phyloP scores from a whole-genome alignment of 2,113 vertebrate genomes.

The Lipophrys pholis region DNA sequence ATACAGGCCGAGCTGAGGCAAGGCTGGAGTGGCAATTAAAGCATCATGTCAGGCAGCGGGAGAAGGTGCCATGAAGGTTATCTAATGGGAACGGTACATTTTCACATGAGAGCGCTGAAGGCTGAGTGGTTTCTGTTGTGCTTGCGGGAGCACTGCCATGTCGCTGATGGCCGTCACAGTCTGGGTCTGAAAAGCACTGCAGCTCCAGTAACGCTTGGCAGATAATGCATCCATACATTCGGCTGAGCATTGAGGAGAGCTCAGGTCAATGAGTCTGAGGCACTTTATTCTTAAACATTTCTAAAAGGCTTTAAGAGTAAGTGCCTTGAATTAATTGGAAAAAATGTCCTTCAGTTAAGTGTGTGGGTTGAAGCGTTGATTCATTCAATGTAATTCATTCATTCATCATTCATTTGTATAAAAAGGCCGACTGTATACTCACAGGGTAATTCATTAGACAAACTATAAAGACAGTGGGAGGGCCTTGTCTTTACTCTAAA shows the following conservation, averaged over 20 bases:
- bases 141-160: not conserved
- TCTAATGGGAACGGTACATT: conserved; percentile 46
- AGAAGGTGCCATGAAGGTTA: conserved; percentile 38
- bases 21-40: conserved; percentile 36
- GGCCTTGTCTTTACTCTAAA: no score
- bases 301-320: conserved; percentile 32
- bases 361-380: not conserved
- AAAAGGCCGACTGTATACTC: not conserved
- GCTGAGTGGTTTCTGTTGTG: conserved; percentile 43
- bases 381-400: conserved; percentile 1
- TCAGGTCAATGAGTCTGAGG: conserved; percentile 30
- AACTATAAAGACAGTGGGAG: not conserved
- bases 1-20: not conserved
- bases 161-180: no score
- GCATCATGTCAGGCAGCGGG: conserved; percentile 18
- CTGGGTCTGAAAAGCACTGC: no score
- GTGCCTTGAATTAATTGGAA: conserved; percentile 18
- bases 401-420: not conserved
- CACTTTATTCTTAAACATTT: conserved; percentile 25
- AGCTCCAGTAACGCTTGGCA: no score
- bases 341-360: conserved; percentile 2
- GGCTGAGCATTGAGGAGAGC: conserved; percentile 15
- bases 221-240: conserved; percentile 26
- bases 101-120: conserved; percentile 25
- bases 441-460: not conserved